A percentile compares a stretch with the other conserved stretches of the same genome.
phyloP scores from a whole-genome alignment of 2,888 invertebrate genomes.

The Thereva nobilitata region DNA sequence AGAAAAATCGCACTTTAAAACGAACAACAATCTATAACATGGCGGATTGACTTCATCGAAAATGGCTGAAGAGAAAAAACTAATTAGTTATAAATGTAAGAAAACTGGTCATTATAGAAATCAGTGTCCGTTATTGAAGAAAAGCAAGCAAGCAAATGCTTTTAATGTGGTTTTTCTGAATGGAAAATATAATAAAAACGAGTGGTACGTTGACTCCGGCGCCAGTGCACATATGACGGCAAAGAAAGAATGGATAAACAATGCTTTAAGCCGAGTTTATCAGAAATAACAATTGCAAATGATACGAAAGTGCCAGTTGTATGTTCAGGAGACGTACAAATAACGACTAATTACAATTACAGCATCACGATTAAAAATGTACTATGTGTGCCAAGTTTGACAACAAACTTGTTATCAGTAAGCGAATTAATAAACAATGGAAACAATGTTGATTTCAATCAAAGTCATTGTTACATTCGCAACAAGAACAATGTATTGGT shows the following conservation, averaged over 20 bases:
- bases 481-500: slow-evolving; percentile 12
- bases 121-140: no score
- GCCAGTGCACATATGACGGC: slow-evolving; percentile 45
- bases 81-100: no score
- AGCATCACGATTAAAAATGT: slow-evolving; percentile 12
- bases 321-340: neutral
- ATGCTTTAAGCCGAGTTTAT: neutral
- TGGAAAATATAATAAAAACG: slow-evolving; percentile 43
- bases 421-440: slow-evolving; percentile 36
- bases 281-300: no score
- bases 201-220: slow-evolving; percentile 47
- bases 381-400: slow-evolving; percentile 37
- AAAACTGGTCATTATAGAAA: no score
- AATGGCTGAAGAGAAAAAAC: no score
- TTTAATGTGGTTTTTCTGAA: slow-evolving; percentile 42
- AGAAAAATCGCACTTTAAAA: no score
- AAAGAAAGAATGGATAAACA: slow-evolving; percentile 15
- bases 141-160: slow-evolving; percentile 36
- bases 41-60: no score
- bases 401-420: slow-evolving; percentile 43
- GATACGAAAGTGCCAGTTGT: neutral
- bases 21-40: no score
- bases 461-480: slow-evolving; percentile 15
- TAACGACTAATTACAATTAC: neutral
- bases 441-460: slow-evolving; percentile 20